Conservation (phyloP, 2,888 invertebrate genomes). For the Lycophotia porphyrea region DNA sequence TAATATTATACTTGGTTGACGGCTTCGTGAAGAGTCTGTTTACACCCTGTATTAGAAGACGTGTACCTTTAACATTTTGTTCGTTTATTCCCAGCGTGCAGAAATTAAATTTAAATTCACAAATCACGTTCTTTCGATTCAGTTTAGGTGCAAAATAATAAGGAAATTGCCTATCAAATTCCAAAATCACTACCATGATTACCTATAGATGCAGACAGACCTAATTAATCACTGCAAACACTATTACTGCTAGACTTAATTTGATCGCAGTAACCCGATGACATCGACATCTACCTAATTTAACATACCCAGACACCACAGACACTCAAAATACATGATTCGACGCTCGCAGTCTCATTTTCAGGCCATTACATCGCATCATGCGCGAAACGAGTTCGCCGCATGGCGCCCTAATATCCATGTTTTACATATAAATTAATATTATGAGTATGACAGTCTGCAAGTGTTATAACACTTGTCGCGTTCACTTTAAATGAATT, state of each 20-base stretch:
- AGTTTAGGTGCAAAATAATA: not conserved
- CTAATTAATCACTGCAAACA: conserved; percentile 14
- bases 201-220: not conserved
- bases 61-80: no score
- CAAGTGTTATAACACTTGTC: conserved; percentile 63
- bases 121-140: not conserved
- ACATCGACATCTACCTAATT: not conserved
- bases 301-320: conserved; percentile 30
- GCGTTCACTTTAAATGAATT: conserved; percentile 46
- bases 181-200: not conserved
- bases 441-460: conserved; percentile 65
- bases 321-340: conserved; percentile 53
- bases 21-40: no score
- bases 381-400: conserved; percentile 66
- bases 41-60: no score
- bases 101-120: no score
- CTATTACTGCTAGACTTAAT: conserved; percentile 28
- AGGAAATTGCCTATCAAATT: not conserved
- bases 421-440: conserved; percentile 71
- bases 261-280: conserved; percentile 7
- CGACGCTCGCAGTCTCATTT: conserved; percentile 73
- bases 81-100: no score
- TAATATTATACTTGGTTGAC: no score
- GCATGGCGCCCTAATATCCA: conserved; percentile 67
- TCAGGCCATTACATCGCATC: conserved; percentile 74